Conservation (phyloP, 1,140 invertebrate species). For the Scylla paramamosain region DNA sequence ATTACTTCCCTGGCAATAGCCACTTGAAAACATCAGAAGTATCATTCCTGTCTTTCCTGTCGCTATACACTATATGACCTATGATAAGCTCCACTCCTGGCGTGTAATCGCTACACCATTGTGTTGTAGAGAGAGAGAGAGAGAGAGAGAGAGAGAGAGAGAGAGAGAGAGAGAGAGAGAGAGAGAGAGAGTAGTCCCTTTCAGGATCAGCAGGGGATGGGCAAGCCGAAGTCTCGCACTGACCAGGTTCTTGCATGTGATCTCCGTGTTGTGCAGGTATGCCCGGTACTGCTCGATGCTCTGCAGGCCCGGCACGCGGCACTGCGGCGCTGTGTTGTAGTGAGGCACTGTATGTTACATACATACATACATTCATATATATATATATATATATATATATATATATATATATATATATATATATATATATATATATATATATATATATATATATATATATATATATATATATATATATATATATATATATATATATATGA, state of each 20-base stretch:
- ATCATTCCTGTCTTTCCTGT: too few species aligned
- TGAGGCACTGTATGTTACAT: background rate
- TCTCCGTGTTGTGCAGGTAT: slow-evolving; percentile 15
- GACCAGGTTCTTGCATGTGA: background rate
- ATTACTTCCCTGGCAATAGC: too few species aligned
- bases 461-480: slow-evolving; percentile 26
- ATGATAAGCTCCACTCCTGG: too few species aligned
- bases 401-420: background rate
- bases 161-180: background rate
- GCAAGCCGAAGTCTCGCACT: background rate
- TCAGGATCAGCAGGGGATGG: background rate
- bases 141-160: too few species aligned
- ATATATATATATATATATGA: slow-evolving; percentile 15
- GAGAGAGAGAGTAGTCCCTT: background rate
- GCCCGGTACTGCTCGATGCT: slow-evolving; percentile 34
- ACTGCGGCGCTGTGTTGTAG: background rate
- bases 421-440: too few species aligned
- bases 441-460: slow-evolving; percentile 14
- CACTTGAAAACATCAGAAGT: too few species aligned
- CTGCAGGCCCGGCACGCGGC: background rate
- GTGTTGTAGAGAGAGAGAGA: too few species aligned
- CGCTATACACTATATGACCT: too few species aligned
- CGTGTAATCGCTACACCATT: too few species aligned
- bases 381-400: background rate
- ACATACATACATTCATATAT: background rate